Conservation (phyloP, 2,888 invertebrate genomes). For the Cantharis lateralis region DNA sequence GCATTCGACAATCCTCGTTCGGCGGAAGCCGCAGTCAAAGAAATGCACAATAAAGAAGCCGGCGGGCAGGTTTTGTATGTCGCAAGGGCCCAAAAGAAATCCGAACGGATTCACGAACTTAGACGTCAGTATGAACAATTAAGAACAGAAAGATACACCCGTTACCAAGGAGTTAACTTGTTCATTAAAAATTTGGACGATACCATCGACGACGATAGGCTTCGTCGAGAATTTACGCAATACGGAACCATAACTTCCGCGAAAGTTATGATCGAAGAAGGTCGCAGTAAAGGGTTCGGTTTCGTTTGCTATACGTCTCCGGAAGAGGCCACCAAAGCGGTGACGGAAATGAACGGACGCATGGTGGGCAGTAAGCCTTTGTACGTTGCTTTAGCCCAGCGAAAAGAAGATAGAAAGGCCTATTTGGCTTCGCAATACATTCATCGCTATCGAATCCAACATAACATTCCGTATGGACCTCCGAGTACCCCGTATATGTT, state of each 20-base stretch:
- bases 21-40: slow-evolving; percentile 90
- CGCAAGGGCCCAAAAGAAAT: slow-evolving; percentile 97
- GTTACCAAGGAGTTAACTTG: slow-evolving; percentile 69
- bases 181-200: slow-evolving; percentile 77
- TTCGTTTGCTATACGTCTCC: slow-evolving; percentile 74
- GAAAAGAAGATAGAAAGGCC: slow-evolving; percentile 72
- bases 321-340: slow-evolving; percentile 73
- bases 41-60: slow-evolving; percentile 86
- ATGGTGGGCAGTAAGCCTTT: slow-evolving; percentile 72
- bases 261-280: slow-evolving; percentile 66
- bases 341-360: slow-evolving; percentile 73
- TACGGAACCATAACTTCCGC: slow-evolving; percentile 74
- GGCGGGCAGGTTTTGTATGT: slow-evolving; percentile 82
- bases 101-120: slow-evolving; percentile 93
- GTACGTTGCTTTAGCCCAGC: slow-evolving; percentile 73
- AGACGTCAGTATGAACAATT: slow-evolving; percentile 94
- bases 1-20: slow-evolving; percentile 95
- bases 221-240: slow-evolving; percentile 66
- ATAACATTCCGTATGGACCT: slow-evolving; percentile 75
- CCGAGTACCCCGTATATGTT: slow-evolving; percentile 77
- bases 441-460: slow-evolving; percentile 78
- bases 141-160: slow-evolving; percentile 85
- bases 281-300: slow-evolving; percentile 63
- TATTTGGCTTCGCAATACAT: slow-evolving; percentile 71
- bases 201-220: slow-evolving; percentile 67